Evolutionary conservation across 2,888 invertebrate genomes (phyloP), one percentile per base, ranked within the genome.

Genomic region (Cyclophora albipunctata): DNA sequence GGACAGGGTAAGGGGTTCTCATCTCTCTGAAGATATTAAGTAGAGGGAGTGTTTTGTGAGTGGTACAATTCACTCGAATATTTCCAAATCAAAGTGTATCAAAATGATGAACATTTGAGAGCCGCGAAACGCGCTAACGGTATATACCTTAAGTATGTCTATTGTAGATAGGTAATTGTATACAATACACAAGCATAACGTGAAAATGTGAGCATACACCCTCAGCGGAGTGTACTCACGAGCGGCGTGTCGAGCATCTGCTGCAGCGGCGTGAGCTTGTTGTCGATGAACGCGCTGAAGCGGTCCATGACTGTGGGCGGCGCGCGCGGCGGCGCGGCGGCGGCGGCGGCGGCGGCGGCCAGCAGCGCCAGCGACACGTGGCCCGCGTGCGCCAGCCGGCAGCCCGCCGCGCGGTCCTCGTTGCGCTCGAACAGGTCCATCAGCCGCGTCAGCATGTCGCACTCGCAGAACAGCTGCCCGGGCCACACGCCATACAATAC

Each of bases 371-470:
- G 37, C 37, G 37, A 5, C 37, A 37, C 37, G 37, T 37, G 37
- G 4, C 37, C 37, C 37, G 37, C 37, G 37, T 37, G 37, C 33
- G n/a, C 34, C 4, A 42, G 0, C 4, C 7, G 1, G 3, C n/a
- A 20, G 20, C 37, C 37, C 37, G 37, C 37, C 5, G n/a, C 93
- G 76, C 91, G 91, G 65, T 90, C 90, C 64, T 93, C 92, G 80
- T 96, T 96, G 61, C 93, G 92, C 67, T 94, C 92, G 92, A 94
- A 97, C 48, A 93, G 94, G 63, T 94, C 93, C 76, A 97, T 90
- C 68, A 97, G 91, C 77, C 93, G 92, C 64, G 94, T 92, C 62
- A 96, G 86, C 75, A 97, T 88, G 69, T 93, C 93, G 83, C 95
- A 95, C 74, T 96, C 93, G 67, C 91, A 84, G 78, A 96, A 90